Conservation (phyloP, 2,797 vertebrate genomes). For the Prionace glauca region DNA sequence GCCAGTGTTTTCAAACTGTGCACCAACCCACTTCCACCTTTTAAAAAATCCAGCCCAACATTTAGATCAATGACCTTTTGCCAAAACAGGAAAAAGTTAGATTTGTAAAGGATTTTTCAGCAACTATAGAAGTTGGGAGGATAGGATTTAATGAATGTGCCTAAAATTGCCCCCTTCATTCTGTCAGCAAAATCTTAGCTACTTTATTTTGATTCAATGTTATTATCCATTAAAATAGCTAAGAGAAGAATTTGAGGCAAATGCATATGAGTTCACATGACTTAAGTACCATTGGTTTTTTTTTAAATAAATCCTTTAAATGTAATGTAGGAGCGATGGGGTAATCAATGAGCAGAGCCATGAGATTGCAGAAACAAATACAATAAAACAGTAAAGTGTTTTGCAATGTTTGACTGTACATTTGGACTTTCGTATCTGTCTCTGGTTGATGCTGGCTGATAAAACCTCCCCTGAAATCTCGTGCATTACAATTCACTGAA, state of each 20-base stretch:
- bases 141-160: too few species aligned
- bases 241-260: background rate
- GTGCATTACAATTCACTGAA: background rate
- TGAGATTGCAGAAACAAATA: conserved; percentile 33
- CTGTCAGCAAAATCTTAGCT: background rate
- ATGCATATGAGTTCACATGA: background rate
- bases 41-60: background rate
- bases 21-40: too few species aligned
- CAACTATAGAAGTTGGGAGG: background rate
- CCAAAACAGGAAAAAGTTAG: background rate
- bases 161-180: background rate
- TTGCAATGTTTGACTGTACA: conserved; percentile 38
- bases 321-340: background rate
- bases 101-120: background rate
- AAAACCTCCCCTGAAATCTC: background rate
- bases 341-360: conserved; percentile 23
- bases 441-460: background rate
- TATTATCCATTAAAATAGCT: too few species aligned
- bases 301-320: background rate
- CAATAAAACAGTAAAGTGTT: conserved; percentile 33
- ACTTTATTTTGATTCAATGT: too few species aligned
- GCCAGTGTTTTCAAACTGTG: too few species aligned
- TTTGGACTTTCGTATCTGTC: conserved; percentile 32
- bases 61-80: too few species aligned
- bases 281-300: background rate